These are phyloP conservation scores for Turritopsis rubra DNA, from an alignment of 30 jellyfish, hydroid and myxozoan species.

Conservation along the genomic window DNA sequence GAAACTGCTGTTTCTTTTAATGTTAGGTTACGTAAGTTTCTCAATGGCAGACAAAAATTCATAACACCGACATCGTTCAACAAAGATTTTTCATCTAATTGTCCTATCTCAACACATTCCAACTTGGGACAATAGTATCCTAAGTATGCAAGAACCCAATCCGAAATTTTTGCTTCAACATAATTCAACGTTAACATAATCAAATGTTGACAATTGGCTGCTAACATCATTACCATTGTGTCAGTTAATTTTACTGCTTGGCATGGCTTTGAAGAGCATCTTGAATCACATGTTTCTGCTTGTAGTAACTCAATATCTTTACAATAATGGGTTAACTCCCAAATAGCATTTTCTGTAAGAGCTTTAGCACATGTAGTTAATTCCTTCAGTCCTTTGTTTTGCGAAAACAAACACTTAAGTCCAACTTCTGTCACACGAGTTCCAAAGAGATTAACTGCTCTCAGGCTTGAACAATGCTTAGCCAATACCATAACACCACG, in stretches of 20 bases:
- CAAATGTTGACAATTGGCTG: constrained; percentile 1
- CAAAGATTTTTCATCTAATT: not conserved
- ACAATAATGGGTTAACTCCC: constrained; percentile 4
- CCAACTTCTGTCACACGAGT: constrained; percentile 18
- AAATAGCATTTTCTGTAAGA: constrained; percentile 2
- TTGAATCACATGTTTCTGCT: constrained; percentile 6
- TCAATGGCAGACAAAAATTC: not conserved
- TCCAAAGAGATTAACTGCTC: not conserved
- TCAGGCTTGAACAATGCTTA: not conserved
- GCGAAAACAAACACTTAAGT: not conserved
- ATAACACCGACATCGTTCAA: constrained; percentile 13
- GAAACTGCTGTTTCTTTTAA: constrained; percentile 11
- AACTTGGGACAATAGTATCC: not conserved
- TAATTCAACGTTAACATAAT: not conserved
- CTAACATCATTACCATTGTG: not conserved
- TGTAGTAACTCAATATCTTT: constrained; percentile 10
- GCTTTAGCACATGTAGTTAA: not conserved
- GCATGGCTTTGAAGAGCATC: not conserved
- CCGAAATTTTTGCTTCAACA: not conserved
- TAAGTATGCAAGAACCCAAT: not conserved
- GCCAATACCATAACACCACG: constrained; percentile 16
- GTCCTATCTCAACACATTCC: constrained; percentile 20
- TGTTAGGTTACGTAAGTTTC: not conserved
- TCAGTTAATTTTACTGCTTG: constrained; percentile 4
- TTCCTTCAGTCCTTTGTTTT: constrained; percentile 4